Evolutionary conservation across 2,888 invertebrate species (phyloP).

Genomic region (Punctoribates punctum): DNA sequence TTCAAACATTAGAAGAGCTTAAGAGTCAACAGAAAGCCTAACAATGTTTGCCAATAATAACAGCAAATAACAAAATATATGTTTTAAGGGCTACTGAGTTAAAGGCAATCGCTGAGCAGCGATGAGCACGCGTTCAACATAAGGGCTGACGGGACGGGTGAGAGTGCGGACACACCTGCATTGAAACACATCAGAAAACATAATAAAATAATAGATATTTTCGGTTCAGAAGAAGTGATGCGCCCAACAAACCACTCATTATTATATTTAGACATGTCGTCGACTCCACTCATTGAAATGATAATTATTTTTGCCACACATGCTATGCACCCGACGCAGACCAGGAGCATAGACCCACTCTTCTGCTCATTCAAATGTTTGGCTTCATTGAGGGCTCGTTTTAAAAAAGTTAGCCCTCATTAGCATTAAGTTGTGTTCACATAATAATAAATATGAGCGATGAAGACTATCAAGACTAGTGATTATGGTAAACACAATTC

Average conservation of each 20-base stretch:
- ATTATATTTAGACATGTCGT: conserved; percentile 30
- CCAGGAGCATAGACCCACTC: neutral
- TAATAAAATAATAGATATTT: conserved; percentile 19
- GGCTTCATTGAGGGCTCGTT: neutral
- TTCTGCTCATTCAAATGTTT: neutral
- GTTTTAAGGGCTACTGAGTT: conserved; percentile 3
- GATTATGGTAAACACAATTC: conserved; percentile 21
- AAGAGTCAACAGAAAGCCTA: conserved; percentile 12
- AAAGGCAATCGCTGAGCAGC: neutral
- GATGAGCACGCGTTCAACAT: conserved; percentile 26
- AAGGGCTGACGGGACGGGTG: neutral
- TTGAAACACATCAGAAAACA: conserved; percentile 1
- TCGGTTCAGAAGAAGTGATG: conserved; percentile 25
- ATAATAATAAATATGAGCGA: conserved; percentile 30
- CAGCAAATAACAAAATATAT: conserved; percentile 6
- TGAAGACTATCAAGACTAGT: neutral
- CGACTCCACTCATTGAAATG: conserved; percentile 19
- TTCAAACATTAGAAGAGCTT: conserved; percentile 8
- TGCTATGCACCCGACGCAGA: neutral
- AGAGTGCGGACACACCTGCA: conserved; percentile 15
- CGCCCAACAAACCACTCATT: conserved; percentile 26
- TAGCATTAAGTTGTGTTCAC: conserved; percentile 30
- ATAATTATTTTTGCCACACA: conserved; percentile 36
- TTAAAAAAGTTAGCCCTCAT: conserved; percentile 14
- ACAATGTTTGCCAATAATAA: conserved; percentile 24